These are phyloP conservation scores for Sakesphorus luctuosus DNA, from an alignment of 2,113 vertebrate species.

Conservation along the genomic window DNA sequence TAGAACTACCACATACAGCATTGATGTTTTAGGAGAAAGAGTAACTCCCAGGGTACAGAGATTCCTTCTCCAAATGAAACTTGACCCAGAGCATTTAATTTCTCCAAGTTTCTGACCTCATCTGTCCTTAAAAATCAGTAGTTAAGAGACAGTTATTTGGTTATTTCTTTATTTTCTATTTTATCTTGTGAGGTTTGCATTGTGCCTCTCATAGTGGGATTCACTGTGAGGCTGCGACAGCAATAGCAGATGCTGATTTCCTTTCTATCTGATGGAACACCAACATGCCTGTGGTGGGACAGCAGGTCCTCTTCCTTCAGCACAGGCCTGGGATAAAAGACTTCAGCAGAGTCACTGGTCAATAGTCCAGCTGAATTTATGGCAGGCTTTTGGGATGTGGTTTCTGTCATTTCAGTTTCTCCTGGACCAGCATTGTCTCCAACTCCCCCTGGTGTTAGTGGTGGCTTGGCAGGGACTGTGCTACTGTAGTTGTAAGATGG, in stretches of 20 bases:
- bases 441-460: accelerated
- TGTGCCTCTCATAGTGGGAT: accelerated
- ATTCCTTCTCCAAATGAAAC: not conserved
- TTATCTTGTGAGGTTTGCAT: not conserved
- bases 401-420: not conserved
- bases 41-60: accelerated
- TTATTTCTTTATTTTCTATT: not conserved
- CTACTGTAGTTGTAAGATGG: not conserved
- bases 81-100: not conserved
- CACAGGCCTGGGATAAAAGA: not conserved
- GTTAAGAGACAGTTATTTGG: not conserved
- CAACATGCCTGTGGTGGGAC: not conserved
- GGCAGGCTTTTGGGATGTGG: no score
- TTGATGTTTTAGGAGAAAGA: not conserved
- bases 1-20: not conserved
- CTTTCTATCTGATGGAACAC: accelerated
- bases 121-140: not conserved
- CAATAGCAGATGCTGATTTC: accelerated
- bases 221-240: not conserved
- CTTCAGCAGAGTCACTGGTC: not conserved
- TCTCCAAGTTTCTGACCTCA: not conserved
- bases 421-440: accelerated
- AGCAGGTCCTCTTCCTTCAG: not conserved
- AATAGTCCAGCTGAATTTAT: accelerated
- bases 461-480: not conserved